Base-by-base conservation (phyloP, 1,140 invertebrate genomes). In the Meloidogyne exigua region DNA sequence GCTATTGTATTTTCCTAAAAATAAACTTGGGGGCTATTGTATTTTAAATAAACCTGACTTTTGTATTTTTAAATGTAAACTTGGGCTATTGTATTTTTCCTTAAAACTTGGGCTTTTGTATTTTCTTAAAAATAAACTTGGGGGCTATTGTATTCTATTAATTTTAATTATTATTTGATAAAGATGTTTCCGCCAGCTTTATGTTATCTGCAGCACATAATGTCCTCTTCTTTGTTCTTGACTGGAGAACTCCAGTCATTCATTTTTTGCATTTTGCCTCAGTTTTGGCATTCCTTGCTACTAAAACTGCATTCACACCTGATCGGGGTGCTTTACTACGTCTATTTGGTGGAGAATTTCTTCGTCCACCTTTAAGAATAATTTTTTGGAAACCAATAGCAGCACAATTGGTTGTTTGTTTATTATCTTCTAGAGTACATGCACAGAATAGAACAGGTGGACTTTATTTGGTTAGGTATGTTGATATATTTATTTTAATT, bases 131-230 rank as follows among this genome's bases (percentile, higher is more conserved):
- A 49, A 49, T 49, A 49, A 49, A 49, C 44, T 49, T 49, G 15
- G n/a, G n/a, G 7, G 9, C n/a, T 7, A 57, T 39, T 39, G 0
- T 0, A 9, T 9, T 39, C 10, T 39, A 39, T 39, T 39, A 7
- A 7, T 39, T 39, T 39, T 39, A 57, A 57, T 4, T 68, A 9
- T 68, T 0, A 21, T 68, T 65, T 28, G 0, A 21, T n/a, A 0
- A 21, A 73, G 72, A 82, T 79, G 26, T 82, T 9, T 79, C 63
- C 2, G 28, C 82, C 12, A 75, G 74, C 11, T 82, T 82, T 44
- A 68, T 82, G 63, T 69, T 84, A 44, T 84, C 81, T 2, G 81
- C 81, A 9, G 79, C 81, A 9, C 81, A 82, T 67, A 82, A 82
- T 72, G 81, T 78, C 1, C 69, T 82, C 7, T 84, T 74, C 28